Base-by-base conservation (phyloP, 2,797 vertebrate species). In the Hozukius guyotensis region DNA sequence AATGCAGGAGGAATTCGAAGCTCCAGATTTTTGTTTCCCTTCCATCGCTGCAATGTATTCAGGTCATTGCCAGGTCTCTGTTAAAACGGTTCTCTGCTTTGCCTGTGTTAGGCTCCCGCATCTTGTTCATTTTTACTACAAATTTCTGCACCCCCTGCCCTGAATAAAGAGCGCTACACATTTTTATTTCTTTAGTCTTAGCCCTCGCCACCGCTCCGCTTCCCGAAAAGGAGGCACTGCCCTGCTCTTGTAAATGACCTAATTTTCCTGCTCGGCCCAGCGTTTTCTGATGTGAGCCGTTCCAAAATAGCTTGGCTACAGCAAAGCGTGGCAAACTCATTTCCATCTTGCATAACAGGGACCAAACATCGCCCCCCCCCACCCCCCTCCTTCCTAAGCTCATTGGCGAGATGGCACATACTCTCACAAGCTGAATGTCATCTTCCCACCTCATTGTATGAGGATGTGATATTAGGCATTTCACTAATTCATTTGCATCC, bases 291-390 rank as follows among this genome's bases (percentile, higher is more conserved):
- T 92, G 89, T 91, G 90, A 92, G 92, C 84, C 57, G 83, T 92
- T 95, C 92, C 93, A 95, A 94, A 96, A 95, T 95, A 95, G 93
- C 94, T 90, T 92, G 88, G 80, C 93, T 89, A 95, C 91, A 93
- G 94, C 92, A 92, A 92, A 94, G 92, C 88, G 84, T 92, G 90
- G 92, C 92, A 93, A 94, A 93, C 93, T 94, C 91, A 94, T 95
- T 95, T 95, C 94, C 95, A 95, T 95, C 94, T 95, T 94, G 93
- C 94, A 92, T 94, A 94, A 95, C 94, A 93, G 89, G 87, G 82
- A 91, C 89, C 88, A 90, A 93, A 91, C 91, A 90, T 80, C n/a
- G n/a, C n/a, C 25, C 67, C 84, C 25, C n/a, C 65, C 73, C 46
- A 32, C 67, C 27, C 8, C 49, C 69, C 76, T 1, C 63, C 71